A percentile compares a stretch with the other conserved stretches of the same genome.
Conservation (phyloP, 2,797 vertebrate species). For the Epinephelus coioides region DNA sequence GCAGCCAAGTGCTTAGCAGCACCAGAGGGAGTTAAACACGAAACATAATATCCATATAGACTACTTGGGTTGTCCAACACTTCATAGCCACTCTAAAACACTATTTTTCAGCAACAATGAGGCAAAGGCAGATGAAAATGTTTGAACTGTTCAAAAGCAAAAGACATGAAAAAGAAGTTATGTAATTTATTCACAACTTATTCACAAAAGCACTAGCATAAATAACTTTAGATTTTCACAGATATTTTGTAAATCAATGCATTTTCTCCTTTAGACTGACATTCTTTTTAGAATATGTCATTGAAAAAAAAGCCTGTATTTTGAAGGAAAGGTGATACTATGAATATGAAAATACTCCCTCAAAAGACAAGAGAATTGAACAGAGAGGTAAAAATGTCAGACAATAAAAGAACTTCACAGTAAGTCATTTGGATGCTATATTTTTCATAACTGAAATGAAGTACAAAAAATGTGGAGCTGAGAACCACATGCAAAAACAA, state of each 20-base stretch:
- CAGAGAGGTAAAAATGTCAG: neutral
- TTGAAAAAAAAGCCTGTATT: neutral
- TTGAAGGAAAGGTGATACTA: neutral
- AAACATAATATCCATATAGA: constrained; percentile 41
- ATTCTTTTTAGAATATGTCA: neutral
- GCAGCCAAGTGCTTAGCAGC: constrained; percentile 48
- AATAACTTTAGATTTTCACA: constrained; percentile 2
- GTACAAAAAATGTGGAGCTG: too few species aligned
- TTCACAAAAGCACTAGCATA: constrained; percentile 8
- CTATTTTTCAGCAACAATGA: neutral
- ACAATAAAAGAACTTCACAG: neutral
- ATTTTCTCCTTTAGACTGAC: neutral
- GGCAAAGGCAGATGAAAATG: constrained; percentile 9
- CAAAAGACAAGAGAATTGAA: neutral
- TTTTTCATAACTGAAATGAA: neutral
- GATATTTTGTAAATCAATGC: neutral
- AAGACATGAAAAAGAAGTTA: constrained; percentile 12
- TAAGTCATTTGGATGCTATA: neutral
- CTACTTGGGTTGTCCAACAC: constrained; percentile 31
- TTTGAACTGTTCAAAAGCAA: constrained; percentile 29
- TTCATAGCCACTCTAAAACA: constrained; percentile 34
- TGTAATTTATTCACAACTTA: neutral
- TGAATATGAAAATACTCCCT: neutral
- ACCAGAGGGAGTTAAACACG: constrained; percentile 43
- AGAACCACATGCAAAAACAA: too few species aligned